These are phyloP conservation scores for Myzus persicae DNA, from an alignment of 1,140 invertebrate species.

Conservation along the genomic window DNA sequence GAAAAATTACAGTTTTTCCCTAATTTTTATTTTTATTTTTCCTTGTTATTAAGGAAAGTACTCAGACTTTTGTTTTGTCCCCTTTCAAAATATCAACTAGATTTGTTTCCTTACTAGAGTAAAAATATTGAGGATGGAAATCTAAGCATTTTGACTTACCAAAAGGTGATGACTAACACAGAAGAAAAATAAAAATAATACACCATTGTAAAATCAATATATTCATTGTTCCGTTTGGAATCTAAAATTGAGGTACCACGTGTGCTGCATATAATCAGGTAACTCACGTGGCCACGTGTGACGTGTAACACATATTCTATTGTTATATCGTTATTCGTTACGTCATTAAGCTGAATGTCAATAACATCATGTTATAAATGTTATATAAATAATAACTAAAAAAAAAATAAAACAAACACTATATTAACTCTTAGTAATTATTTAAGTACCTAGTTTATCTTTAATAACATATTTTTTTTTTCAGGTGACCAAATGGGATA, in stretches of 20 bases:
- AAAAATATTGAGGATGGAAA: not conserved
- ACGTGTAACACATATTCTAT: not conserved
- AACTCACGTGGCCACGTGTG: not conserved
- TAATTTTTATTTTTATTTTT: too few relatives aligned
- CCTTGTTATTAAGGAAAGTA: not conserved
- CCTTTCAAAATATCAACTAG: not conserved
- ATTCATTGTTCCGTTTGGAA: not conserved
- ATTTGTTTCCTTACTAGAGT: not conserved
- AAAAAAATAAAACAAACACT: not conserved
- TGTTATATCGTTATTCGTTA: not conserved
- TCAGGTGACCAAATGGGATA: constrained; percentile 37
- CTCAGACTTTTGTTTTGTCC: not conserved
- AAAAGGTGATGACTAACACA: not conserved
- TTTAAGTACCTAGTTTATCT: not conserved
- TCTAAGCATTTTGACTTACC: not conserved
- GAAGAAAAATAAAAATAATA: not conserved
- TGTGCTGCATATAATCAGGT: not conserved
- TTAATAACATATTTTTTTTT: not conserved
- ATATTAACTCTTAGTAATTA: not conserved
- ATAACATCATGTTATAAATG: not conserved
- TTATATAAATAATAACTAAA: not conserved
- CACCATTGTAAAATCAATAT: not conserved
- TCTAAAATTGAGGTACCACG: not conserved
- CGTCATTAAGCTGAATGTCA: not conserved
- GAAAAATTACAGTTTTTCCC: too few relatives aligned